A percentile compares a stretch with the other conserved stretches of the same genome.
These are phyloP conservation scores for Gymnosoma rotundatum DNA, from an alignment of 2,888 invertebrate genomes.

Conservation along the genomic window DNA sequence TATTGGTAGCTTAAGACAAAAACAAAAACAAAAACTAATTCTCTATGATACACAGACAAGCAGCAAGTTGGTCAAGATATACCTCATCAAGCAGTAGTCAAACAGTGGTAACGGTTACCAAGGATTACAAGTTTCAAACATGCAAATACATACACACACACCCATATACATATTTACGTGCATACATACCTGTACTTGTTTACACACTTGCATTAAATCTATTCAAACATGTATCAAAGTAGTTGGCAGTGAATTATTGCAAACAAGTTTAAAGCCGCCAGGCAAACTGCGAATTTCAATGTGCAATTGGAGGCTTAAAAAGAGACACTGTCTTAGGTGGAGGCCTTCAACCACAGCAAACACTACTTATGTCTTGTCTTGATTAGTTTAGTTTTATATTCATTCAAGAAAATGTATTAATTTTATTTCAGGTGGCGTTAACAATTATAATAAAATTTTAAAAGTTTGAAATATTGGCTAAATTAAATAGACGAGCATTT, in stretches of 20 bases:
- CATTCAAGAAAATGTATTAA: not conserved
- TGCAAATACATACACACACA: conserved; percentile 15
- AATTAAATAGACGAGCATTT: conserved; percentile 16
- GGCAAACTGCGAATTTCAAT: conserved; percentile 73
- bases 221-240: conserved; percentile 72
- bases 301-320: not conserved
- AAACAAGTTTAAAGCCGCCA: conserved; percentile 80
- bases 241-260: conserved; percentile 80
- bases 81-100: conserved; percentile 36
- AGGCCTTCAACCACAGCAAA: conserved; percentile 9
- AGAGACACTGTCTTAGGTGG: conserved; percentile 30
- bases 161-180: too few relatives aligned
- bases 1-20: conserved; percentile 4
- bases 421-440: conserved; percentile 27
- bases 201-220: conserved; percentile 41
- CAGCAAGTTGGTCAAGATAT: conserved; percentile 45
- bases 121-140: conserved; percentile 67
- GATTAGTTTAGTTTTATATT: not conserved
- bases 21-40: conserved; percentile 23
- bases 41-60: conserved; percentile 11
- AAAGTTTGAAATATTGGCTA: conserved; percentile 10
- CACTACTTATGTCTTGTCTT: not conserved
- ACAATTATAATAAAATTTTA: conserved; percentile 2
- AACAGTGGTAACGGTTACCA: conserved; percentile 53
- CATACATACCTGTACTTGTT: not conserved